Evolutionary conservation across 2,113 vertebrate species (phyloP).

Genomic region (Mionectes macconnelli): DNA sequence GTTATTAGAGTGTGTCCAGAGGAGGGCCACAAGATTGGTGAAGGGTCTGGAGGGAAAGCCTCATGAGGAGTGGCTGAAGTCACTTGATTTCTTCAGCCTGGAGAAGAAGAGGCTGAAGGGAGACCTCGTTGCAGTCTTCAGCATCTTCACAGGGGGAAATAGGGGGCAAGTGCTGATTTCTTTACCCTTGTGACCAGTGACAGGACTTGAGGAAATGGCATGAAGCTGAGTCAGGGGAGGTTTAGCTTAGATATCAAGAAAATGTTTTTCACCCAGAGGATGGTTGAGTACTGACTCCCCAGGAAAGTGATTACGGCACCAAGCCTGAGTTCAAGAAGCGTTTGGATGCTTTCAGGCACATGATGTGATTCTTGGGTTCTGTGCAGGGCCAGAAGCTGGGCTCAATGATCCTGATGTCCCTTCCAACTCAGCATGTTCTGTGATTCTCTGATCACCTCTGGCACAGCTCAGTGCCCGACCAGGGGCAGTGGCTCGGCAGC

Average conservation of each 20-base stretch:
- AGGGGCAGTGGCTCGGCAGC: rapidly evolving
- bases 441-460: not conserved
- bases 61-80: not conserved
- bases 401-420: not conserved
- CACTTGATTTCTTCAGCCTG: not conserved
- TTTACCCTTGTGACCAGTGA: not conserved
- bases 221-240: not conserved
- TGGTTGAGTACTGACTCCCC: not conserved
- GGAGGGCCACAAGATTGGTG: not conserved
- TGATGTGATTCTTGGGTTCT: not conserved
- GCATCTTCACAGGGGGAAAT: not conserved
- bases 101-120: not conserved
- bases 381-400: not conserved
- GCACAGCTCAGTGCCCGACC: rapidly evolving
- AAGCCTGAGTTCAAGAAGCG: not conserved
- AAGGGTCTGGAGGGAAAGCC: not conserved
- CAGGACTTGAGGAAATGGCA: not conserved
- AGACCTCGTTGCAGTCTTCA: not conserved
- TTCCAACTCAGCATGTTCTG: not conserved
- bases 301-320: not conserved
- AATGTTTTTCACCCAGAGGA: not conserved
- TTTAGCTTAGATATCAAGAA: not conserved
- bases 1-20: not conserved
- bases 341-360: not conserved
- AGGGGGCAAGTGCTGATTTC: not conserved